A percentile compares a stretch with the other conserved stretches of the same genome.
These are phyloP conservation scores for Timandra comae DNA, from an alignment of 2,888 invertebrate species.

Conservation along the genomic window DNA sequence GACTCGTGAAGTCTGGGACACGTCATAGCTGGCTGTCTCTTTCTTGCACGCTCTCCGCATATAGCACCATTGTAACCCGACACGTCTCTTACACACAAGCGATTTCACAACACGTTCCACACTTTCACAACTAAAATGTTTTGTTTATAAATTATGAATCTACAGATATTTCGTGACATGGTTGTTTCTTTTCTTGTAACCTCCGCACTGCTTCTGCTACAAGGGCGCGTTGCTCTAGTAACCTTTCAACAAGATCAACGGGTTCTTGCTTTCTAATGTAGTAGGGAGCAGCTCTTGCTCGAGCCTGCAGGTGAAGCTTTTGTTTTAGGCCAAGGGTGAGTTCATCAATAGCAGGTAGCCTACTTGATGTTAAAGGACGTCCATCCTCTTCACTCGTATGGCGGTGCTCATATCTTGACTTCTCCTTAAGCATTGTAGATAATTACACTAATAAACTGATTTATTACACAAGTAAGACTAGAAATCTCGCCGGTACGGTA, in stretches of 20 bases:
- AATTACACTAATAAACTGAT: slow-evolving; percentile 16
- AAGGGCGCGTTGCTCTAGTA: slow-evolving; percentile 70
- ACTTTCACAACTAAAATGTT: slow-evolving; percentile 76
- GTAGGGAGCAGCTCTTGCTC: slow-evolving; percentile 70
- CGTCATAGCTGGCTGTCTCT: slow-evolving; percentile 69
- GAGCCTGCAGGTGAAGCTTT: slow-evolving; percentile 71
- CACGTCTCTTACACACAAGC: slow-evolving; percentile 74
- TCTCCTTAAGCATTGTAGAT: slow-evolving; percentile 68
- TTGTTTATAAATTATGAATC: slow-evolving; percentile 72
- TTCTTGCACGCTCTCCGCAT: slow-evolving; percentile 71
- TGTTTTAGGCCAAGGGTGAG: slow-evolving; percentile 71
- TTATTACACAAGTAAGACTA: slow-evolving; percentile 39
- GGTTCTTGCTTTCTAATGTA: slow-evolving; percentile 75
- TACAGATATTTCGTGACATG: slow-evolving; percentile 70
- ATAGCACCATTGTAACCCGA: slow-evolving; percentile 78
- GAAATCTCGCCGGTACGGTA: slow-evolving; percentile 47
- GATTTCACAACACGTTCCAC: slow-evolving; percentile 75
- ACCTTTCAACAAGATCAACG: slow-evolving; percentile 68
- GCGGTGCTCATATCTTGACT: slow-evolving; percentile 56
- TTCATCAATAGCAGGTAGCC: slow-evolving; percentile 68
- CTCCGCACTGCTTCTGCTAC: slow-evolving; percentile 73
- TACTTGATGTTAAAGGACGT: slow-evolving; percentile 51
- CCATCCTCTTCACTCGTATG: slow-evolving; percentile 48
- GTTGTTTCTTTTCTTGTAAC: slow-evolving; percentile 69
- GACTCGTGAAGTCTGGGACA: slow-evolving; percentile 70